Base-by-base conservation (phyloP, 2,797 vertebrate species). In the Bradypus variegatus region DNA sequence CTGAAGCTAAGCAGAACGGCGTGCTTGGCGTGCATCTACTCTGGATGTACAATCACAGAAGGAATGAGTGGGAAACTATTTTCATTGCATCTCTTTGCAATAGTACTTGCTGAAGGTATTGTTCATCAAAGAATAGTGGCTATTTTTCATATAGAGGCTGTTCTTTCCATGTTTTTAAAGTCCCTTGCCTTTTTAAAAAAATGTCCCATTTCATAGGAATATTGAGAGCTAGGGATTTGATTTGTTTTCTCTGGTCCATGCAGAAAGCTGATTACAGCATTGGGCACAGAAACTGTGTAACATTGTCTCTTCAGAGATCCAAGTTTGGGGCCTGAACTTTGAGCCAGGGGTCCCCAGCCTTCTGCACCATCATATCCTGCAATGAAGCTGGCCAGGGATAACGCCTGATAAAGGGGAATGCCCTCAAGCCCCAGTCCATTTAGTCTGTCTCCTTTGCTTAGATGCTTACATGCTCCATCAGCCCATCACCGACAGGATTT, bases 131-230 rank as follows among this genome's bases (percentile, higher is more conserved):
- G 2, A 62, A 25, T 11, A 38, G 25, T 38, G 76, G 5, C 14
- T 86, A 69, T n/a, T 87, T 78, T 92, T 83, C 27, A 60, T 45
- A 16, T 1, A 67, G 36, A 80, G 6, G 41, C 50, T 33, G 86
- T 77, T 65, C 27, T 75, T 50, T n/a, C 55, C n/a, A 72, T 10
- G 27, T 83, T 93, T 92, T 94, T 58, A 94, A 87, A 81, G 33
- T 64, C 7, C 60, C 31, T 84, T 79, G 50, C 48, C 21, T 76
- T 73, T 58, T 19, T 73, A 3, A 8, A 6, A 77, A 78, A 89
- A 83, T 8, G 18, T 69, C 75, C 33, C 5, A 38, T 81, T 72
- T 90, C 79, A 60, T 48, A 89, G 65, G 76, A 48, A 13, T 77
- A n/a, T 36, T 4, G 33, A 89, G 36, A n/a, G 15, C 75, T 78